Evolutionary conservation across 1,140 invertebrate genomes (phyloP).

Genomic region (Hermetia illucens): DNA sequence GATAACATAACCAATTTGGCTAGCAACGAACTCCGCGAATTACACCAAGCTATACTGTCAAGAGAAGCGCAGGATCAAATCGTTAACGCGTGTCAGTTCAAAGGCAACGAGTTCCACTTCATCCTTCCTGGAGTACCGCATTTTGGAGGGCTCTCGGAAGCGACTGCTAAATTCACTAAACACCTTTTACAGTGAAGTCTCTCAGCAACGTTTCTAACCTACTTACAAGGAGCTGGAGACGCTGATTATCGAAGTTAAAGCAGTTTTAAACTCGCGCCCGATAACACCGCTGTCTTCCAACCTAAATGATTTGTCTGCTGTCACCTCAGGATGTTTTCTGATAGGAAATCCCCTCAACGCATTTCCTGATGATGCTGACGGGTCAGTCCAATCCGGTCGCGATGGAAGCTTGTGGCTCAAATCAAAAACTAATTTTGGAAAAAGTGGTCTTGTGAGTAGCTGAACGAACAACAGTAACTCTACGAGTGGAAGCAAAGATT

Average conservation of each 20-base stretch:
- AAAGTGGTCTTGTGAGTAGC: too few relatives aligned
- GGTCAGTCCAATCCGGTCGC: too few relatives aligned
- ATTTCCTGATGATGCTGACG: too few relatives aligned
- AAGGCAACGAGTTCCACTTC: too few relatives aligned
- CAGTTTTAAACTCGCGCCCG: conserved; percentile 15
- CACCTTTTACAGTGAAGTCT: conserved; percentile 8
- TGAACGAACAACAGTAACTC: too few relatives aligned
- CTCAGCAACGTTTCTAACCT: conserved; percentile 10
- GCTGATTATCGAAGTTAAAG: conserved; percentile 13
- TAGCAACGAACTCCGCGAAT: neutral
- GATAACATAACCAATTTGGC: conserved; percentile 3
- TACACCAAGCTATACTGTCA: neutral
- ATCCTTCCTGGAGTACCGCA: conserved; percentile 19
- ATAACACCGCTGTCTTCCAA: conserved; percentile 13
- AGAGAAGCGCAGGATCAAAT: neutral
- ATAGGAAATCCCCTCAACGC: too few relatives aligned
- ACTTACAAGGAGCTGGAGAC: conserved; percentile 12
- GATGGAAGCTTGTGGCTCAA: too few relatives aligned
- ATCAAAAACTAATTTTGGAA: too few relatives aligned
- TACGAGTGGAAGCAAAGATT: too few relatives aligned
- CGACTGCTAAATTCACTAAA: conserved; percentile 14
- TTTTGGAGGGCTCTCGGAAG: conserved; percentile 23
- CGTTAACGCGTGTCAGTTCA: conserved; percentile 9
- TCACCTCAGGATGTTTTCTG: conserved; percentile 24
- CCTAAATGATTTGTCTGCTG: conserved; percentile 11